These are phyloP conservation scores for Malurus cyaneus DNA, from an alignment of 2,113 vertebrate species.

Conservation along the genomic window DNA sequence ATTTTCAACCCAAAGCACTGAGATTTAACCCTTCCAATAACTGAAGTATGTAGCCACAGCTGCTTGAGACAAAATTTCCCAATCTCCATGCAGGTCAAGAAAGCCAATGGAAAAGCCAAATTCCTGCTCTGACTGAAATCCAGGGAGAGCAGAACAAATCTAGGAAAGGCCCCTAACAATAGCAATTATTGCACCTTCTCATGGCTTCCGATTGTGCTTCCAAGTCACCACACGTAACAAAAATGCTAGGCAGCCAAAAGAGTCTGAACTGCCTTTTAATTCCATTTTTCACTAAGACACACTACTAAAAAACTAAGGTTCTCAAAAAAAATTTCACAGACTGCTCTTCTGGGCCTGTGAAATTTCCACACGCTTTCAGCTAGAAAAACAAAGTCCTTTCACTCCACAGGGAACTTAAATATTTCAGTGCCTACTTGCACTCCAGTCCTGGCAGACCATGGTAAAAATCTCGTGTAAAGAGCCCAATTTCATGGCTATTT, in stretches of 20 bases:
- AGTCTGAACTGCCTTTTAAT: not conserved
- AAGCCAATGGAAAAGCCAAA: not conserved
- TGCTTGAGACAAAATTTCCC: not conserved
- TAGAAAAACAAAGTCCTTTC: not conserved
- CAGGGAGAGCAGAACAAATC: not conserved
- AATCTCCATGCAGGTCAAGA: not conserved
- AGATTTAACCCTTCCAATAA: not conserved
- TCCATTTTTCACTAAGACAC: not conserved
- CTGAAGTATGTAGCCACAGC: not conserved
- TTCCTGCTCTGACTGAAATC: not conserved
- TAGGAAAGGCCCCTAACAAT: not conserved
- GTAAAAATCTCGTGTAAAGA: not conserved
- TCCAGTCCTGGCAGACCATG: not conserved
- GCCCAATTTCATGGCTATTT: conserved; percentile 12
- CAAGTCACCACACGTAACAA: not conserved
- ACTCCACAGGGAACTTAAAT: not conserved
- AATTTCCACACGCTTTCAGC: not conserved
- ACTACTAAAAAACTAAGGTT: not conserved
- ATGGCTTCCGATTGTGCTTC: not conserved
- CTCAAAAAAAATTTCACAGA: not conserved
- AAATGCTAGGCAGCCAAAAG: not conserved
- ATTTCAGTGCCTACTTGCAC: not conserved
- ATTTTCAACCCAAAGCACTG: not conserved
- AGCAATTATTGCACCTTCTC: not conserved
- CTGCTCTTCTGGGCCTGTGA: not conserved